Conservation (phyloP, 92 coral and sea anemone genomes). For the Epizoanthus illoricatus region DNA sequence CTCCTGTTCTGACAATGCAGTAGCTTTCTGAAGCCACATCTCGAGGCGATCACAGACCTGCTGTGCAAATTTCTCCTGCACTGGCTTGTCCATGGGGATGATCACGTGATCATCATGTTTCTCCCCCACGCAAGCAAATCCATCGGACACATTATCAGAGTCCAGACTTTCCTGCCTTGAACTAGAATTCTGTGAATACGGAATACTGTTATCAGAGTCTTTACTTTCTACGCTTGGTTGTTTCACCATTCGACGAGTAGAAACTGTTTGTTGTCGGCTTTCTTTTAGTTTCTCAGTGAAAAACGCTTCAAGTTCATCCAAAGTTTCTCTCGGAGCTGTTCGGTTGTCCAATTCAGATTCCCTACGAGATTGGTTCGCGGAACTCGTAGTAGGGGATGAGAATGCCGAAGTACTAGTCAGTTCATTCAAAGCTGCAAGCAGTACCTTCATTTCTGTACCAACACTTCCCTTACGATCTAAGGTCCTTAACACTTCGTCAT, state of each 20-base stretch:
- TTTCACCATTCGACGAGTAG: conserved; percentile 45
- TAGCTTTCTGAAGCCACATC: conserved; percentile 59
- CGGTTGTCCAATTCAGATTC: not conserved
- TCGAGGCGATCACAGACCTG: conserved; percentile 61
- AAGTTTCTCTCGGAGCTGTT: conserved; percentile 51
- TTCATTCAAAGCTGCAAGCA: conserved; percentile 49
- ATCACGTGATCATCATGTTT: conserved; percentile 19
- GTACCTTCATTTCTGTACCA: conserved; percentile 59
- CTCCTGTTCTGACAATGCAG: conserved; percentile 51
- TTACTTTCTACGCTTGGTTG: conserved; percentile 49
- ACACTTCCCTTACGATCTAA: conserved; percentile 56
- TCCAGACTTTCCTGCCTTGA: conserved; percentile 44
- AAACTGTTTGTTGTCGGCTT: conserved; percentile 45
- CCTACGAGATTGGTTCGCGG: conserved; percentile 46
- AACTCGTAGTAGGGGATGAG: conserved; percentile 40
- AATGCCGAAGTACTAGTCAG: conserved; percentile 28
- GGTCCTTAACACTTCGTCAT: conserved; percentile 26
- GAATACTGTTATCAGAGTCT: conserved; percentile 45
- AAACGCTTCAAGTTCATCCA: conserved; percentile 78
- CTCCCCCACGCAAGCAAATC: conserved; percentile 36
- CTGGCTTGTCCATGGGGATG: conserved; percentile 27
- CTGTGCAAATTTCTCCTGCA: conserved; percentile 51
- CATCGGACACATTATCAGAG: conserved; percentile 32
- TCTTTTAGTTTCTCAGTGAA: conserved; percentile 72
- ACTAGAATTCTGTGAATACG: conserved; percentile 40